These are phyloP conservation scores for Agrotis exclamationis DNA, from an alignment of 2,888 invertebrate genomes.

Conservation along the genomic window DNA sequence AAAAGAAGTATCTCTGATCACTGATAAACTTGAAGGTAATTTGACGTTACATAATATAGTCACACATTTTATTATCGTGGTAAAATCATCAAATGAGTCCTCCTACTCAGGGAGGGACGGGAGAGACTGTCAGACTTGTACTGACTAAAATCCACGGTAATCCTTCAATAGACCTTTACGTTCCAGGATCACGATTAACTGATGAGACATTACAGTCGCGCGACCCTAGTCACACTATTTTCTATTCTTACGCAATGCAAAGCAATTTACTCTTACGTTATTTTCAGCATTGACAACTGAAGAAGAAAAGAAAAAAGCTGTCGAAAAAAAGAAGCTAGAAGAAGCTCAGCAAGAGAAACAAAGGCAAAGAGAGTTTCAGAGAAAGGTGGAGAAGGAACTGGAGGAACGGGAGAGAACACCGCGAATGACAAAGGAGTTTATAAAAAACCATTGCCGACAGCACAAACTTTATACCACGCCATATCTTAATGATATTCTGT, in stretches of 20 bases:
- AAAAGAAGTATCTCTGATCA: constrained; percentile 30
- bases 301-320: constrained; percentile 63
- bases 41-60: too few relatives aligned
- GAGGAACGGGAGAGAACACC: constrained; percentile 83
- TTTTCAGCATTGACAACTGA: constrained; percentile 49
- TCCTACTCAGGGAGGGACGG: too few relatives aligned
- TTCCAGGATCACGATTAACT: too few relatives aligned
- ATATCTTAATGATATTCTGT: constrained; percentile 97
- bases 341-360: constrained; percentile 75
- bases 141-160: too few relatives aligned
- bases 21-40: constrained; percentile 38
- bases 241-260: not conserved
- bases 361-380: constrained; percentile 76
- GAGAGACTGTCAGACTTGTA: too few relatives aligned
- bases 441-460: constrained; percentile 96
- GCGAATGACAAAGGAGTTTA: constrained; percentile 95
- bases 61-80: too few relatives aligned
- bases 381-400: constrained; percentile 80
- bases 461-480: constrained; percentile 97
- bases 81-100: too few relatives aligned
- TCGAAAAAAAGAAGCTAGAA: constrained; percentile 72
- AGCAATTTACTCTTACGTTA: not conserved
- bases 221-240: too few relatives aligned
- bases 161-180: too few relatives aligned
- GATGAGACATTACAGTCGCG: too few relatives aligned